Percentiles rank a stretch among this genome's conserved stretches.
Conservation (phyloP, 2,797 vertebrate genomes). For the Gephyroberyx darwinii region DNA sequence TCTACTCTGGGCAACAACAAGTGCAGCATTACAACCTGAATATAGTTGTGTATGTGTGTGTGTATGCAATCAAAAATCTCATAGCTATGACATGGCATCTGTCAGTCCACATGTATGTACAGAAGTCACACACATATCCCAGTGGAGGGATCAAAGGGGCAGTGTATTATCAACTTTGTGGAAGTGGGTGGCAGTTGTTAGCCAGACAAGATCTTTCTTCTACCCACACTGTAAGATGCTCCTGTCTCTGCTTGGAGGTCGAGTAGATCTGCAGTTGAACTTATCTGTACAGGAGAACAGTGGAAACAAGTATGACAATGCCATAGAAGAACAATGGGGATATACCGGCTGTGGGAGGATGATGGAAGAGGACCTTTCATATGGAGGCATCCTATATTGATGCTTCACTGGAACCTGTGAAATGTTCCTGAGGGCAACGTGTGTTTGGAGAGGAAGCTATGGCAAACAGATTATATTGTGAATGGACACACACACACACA, state of each 20-base stretch:
- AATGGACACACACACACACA: slow-evolving; percentile 40
- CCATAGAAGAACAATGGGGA: background rate
- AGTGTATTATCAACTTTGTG: slow-evolving; percentile 4
- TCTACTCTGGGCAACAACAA: slow-evolving; percentile 49
- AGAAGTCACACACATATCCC: slow-evolving; percentile 41
- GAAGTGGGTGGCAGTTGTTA: background rate
- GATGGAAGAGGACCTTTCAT: background rate
- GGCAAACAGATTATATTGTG: slow-evolving; percentile 26
- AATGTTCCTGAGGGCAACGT: slow-evolving; percentile 23
- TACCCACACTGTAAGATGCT: no score
- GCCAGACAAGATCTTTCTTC: no score
- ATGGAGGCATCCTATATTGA: slow-evolving; percentile 11
- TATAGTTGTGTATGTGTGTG: slow-evolving; percentile 46
- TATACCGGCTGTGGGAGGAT: background rate
- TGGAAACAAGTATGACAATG: slow-evolving; percentile 5
- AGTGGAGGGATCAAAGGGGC: slow-evolving; percentile 33
- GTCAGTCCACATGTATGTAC: slow-evolving; percentile 34
- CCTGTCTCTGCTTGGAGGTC: no score
- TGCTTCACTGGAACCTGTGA: slow-evolving; percentile 15
- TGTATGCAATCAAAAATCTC: slow-evolving; percentile 52
- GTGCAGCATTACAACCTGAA: slow-evolving; percentile 63
- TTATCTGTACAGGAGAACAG: slow-evolving; percentile 1
- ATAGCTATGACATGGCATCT: slow-evolving; percentile 58
- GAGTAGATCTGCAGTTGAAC: slow-evolving; percentile 16
- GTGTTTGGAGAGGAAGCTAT: slow-evolving; percentile 26